Evolutionary conservation across 1,140 invertebrate genomes (phyloP).

Genomic region (Mamestra configurata): DNA sequence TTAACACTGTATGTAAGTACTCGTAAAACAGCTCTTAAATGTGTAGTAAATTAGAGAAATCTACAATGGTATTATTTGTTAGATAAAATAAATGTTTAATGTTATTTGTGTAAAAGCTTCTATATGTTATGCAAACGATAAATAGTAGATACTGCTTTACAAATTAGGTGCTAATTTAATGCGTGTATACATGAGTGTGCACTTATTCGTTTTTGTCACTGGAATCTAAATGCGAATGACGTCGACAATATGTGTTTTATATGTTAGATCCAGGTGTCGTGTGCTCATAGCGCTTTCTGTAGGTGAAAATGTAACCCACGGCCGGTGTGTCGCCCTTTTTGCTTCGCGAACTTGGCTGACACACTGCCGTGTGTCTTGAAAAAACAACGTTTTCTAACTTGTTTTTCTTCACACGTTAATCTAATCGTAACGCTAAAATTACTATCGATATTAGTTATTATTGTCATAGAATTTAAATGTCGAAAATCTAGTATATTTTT

Average conservation of each 20-base stretch:
- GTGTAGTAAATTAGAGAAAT: conserved; percentile 67
- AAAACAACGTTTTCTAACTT: conserved; percentile 42
- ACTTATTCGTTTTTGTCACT: conserved; percentile 78
- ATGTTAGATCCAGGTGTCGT: conserved; percentile 54
- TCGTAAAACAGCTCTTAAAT: conserved; percentile 62
- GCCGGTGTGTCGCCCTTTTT: no score
- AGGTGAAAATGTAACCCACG: no score
- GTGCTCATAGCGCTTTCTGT: conserved; percentile 49
- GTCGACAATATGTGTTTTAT: conserved; percentile 82
- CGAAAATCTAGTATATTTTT: conserved; percentile 57
- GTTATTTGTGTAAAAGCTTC: conserved; percentile 74
- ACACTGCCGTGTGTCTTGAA: no score
- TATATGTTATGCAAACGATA: conserved; percentile 62
- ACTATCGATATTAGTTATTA: conserved; percentile 49
- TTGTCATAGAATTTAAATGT: conserved; percentile 56
- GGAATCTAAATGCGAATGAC: conserved; percentile 80
- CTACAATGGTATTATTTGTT: conserved; percentile 69
- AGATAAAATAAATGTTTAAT: conserved; percentile 78
- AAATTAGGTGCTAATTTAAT: conserved; percentile 84
- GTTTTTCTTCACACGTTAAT: conserved; percentile 50
- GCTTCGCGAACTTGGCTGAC: no score
- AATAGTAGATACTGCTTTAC: conserved; percentile 79
- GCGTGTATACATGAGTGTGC: conserved; percentile 81
- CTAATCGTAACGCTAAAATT: conserved; percentile 27
- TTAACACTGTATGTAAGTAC: conserved; percentile 39